Evolutionary conservation across 2,888 invertebrate species (phyloP), one percentile per base, ranked within the genome.

Genomic region (Coelopa pilipes): DNA sequence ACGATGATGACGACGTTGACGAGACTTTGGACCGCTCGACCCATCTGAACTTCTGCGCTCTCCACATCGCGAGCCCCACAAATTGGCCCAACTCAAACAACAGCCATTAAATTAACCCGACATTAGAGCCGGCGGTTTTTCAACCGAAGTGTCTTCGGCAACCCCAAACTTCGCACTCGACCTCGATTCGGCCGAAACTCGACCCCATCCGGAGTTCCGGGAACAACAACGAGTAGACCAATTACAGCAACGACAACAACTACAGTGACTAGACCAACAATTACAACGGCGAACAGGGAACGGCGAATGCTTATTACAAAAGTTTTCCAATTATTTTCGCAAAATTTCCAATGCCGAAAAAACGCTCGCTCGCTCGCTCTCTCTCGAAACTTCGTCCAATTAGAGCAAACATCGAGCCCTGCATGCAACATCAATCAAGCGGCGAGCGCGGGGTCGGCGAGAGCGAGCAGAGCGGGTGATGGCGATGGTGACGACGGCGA

Each of bases 311-410:
- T 74, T 78, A 76, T 76, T 76, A 74, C 74, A 75, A 78, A 77
- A 78, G 70, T 78, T 78, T 78, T 78, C 74, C 78, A 77, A 78
- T 78, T 78, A 77, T 77, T 77, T 78, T 74, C 69, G 65, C 72
- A 74, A 76, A 67, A 72, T 67, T 47, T 34, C 59, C 49, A 67
- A 67, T 67, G 66, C 49, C 67, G 59, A 62, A 60, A 70, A 72
- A 55, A 65, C 19, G 24, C 17, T 53, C 13, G 13, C 34, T 34
- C 60, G 34, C 34, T 34, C 34, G 2, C 34, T 34, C 34, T 34
- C 34, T 34, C 34, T 34, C 7, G 34, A 65, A 55, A 63, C 55
- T 65, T 53, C 53, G 65, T 75, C 74, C 76, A 78, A 78, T 77
- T 78, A 78, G 76, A 75, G 77, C 73, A 77, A 78, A 77, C 75